phyloP scores from a whole-genome alignment of 1,140 invertebrate genomes.

The Zaprionus nigranus region DNA sequence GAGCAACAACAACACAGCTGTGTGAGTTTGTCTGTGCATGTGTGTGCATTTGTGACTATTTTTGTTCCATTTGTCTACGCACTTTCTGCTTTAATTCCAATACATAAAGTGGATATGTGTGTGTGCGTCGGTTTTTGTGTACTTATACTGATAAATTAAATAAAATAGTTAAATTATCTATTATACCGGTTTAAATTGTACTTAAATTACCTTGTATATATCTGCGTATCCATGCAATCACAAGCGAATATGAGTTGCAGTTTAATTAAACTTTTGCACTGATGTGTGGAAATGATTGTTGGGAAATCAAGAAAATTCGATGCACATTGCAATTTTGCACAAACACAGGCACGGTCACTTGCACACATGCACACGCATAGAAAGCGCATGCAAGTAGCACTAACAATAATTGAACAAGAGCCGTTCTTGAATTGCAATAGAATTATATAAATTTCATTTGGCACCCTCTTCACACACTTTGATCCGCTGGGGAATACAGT shows the following conservation, averaged over 20 bases:
- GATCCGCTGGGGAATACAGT: background rate
- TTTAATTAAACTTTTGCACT: conserved; percentile 30
- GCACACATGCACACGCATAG: background rate
- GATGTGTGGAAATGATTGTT: conserved; percentile 51
- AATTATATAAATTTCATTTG: background rate
- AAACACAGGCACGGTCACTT: conserved; percentile 19
- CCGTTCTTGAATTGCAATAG: conserved; percentile 5
- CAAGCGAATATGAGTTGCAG: conserved; percentile 19
- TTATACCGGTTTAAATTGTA: conserved; percentile 31
- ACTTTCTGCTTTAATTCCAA: conserved; percentile 27
- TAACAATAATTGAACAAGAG: conserved; percentile 23
- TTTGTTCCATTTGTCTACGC: conserved; percentile 28
- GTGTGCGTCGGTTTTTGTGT: conserved; percentile 21
- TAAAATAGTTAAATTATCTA: conserved; percentile 7
- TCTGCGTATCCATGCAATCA: conserved; percentile 56
- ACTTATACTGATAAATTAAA: conserved; percentile 13
- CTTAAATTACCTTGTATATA: conserved; percentile 51
- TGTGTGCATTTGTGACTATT: conserved; percentile 27
- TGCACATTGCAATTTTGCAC: conserved; percentile 71
- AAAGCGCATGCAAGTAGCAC: conserved; percentile 7
- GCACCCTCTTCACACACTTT: background rate
- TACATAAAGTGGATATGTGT: background rate
- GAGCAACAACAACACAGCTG: conserved; percentile 20
- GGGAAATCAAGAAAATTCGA: conserved; percentile 75
- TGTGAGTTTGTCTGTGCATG: conserved; percentile 1